These are phyloP conservation scores for Odontocerum albicorne DNA, from an alignment of 2,888 invertebrate genomes.

Conservation along the genomic window DNA sequence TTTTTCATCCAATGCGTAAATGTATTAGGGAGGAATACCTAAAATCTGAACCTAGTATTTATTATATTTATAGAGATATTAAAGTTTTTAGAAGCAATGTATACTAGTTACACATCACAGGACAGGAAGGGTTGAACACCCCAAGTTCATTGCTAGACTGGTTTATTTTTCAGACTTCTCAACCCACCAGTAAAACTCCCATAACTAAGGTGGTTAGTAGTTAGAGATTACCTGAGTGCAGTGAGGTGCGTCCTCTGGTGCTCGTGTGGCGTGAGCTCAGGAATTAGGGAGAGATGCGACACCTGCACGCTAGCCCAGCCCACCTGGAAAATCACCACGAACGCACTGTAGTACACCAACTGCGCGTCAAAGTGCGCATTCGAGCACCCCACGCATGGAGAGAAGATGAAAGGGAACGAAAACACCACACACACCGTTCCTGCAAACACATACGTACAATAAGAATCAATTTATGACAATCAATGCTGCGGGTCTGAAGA, in stretches of 20 bases:
- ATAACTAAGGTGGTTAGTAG: background rate
- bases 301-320: slow-evolving; percentile 94
- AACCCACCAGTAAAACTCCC: too few relatives aligned
- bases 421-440: slow-evolving; percentile 74
- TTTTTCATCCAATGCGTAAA: too few relatives aligned
- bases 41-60: too few relatives aligned
- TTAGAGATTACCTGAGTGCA: slow-evolving; percentile 66
- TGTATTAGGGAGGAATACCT: too few relatives aligned
- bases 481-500: too few relatives aligned
- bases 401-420: slow-evolving; percentile 88
- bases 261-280: slow-evolving; percentile 74
- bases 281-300: slow-evolving; percentile 86
- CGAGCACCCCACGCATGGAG: slow-evolving; percentile 70
- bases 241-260: slow-evolving; percentile 76
- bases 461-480: too few relatives aligned
- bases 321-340: slow-evolving; percentile 85
- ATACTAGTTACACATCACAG: too few relatives aligned
- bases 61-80: too few relatives aligned
- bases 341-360: slow-evolving; percentile 73
- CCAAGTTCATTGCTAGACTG: too few relatives aligned
- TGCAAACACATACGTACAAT: slow-evolving; percentile 44
- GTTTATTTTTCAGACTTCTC: too few relatives aligned
- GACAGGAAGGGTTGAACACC: too few relatives aligned
- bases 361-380: slow-evolving; percentile 67
- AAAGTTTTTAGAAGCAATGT: too few relatives aligned